A percentile compares a stretch with the other conserved stretches of the same genome.
Evolutionary conservation across 2,888 invertebrate genomes (phyloP).

Genomic region (Plagiodera versicolora): DNA sequence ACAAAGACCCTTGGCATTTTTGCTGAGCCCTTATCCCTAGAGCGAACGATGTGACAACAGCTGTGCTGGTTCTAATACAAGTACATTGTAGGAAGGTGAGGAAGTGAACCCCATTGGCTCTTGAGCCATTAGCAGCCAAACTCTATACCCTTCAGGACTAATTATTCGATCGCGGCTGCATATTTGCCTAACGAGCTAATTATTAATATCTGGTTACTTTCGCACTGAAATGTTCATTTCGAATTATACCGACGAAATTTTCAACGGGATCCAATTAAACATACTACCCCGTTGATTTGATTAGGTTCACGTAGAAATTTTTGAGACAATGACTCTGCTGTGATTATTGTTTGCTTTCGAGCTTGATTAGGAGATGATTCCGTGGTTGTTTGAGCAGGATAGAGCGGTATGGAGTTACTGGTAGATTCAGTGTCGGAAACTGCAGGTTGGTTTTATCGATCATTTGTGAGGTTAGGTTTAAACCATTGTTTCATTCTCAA

Average conservation of each 20-base stretch:
- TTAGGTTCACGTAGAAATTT: conserved; percentile 9
- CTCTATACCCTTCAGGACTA: conserved; percentile 29
- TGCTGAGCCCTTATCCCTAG: background rate
- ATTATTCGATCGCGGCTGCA: conserved; percentile 41
- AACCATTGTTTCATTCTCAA: no score
- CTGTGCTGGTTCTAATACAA: background rate
- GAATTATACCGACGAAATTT: conserved; percentile 24
- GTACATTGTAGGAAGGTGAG: conserved; percentile 9
- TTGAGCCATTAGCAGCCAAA: conserved; percentile 24
- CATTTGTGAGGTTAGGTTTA: no score
- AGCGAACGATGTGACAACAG: conserved; percentile 1
- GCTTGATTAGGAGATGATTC: conserved; percentile 4
- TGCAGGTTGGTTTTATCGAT: no score
- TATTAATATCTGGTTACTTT: conserved; percentile 42
- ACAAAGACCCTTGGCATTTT: no score
- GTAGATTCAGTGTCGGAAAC: no score
- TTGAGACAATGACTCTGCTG: conserved; percentile 9
- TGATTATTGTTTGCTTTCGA: conserved; percentile 12
- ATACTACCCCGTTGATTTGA: conserved; percentile 16
- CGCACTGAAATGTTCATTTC: conserved; percentile 25
- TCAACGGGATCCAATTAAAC: conserved; percentile 22
- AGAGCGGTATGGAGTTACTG: background rate
- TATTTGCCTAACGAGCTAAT: conserved; percentile 43
- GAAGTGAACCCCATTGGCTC: conserved; percentile 17
- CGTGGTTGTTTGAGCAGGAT: background rate